These are phyloP conservation scores for Limnephilus lunatus DNA, from an alignment of 2,888 invertebrate species.

Conservation along the genomic window DNA sequence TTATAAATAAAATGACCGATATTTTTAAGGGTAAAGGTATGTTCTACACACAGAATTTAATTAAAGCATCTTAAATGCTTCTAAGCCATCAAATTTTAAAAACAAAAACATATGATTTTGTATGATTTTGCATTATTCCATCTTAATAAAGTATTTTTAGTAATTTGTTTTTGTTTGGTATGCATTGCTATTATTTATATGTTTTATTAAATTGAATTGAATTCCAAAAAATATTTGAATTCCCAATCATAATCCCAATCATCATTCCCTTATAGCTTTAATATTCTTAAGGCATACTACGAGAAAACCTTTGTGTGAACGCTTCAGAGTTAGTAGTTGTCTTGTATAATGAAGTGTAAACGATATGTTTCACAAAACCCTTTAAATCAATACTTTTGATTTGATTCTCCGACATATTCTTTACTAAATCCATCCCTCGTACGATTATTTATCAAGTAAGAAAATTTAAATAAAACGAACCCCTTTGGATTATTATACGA, in stretches of 20 bases:
- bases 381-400: not conserved
- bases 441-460: slow-evolving; percentile 10
- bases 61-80: too few species aligned
- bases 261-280: not conserved
- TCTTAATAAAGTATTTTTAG: not conserved
- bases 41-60: too few species aligned
- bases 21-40: too few species aligned
- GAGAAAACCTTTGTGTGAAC: not conserved
- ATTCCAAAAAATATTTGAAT: not conserved
- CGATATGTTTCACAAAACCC: not conserved
- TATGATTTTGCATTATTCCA: too few species aligned
- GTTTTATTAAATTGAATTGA: not conserved
- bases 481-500: not conserved
- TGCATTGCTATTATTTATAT: not conserved
- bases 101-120: too few species aligned
- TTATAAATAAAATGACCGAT: too few species aligned
- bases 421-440: not conserved
- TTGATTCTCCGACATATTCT: not conserved
- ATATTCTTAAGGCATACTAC: not conserved
- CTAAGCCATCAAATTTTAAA: too few species aligned
- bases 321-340: not conserved
- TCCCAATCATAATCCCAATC: not conserved
- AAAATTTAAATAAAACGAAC: slow-evolving; percentile 4
- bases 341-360: not conserved
- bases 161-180: not conserved